Percentiles rank a stretch among this genome's conserved stretches.
Evolutionary conservation across 1,140 invertebrate genomes (phyloP).

Genomic region (Drosophila grimshawi): DNA sequence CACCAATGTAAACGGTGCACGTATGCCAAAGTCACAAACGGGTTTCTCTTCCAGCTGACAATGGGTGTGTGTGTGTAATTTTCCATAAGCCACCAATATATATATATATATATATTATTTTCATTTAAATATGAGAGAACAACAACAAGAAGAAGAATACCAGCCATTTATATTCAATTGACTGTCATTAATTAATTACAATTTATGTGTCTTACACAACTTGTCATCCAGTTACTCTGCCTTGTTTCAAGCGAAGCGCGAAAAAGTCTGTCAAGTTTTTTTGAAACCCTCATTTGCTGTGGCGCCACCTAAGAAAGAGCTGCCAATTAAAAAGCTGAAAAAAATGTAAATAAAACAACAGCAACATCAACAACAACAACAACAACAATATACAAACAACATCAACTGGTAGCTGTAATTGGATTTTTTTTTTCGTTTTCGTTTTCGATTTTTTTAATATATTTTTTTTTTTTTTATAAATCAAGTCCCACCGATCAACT

Average conservation of each 20-base stretch:
- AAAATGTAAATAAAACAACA: constrained; percentile 3
- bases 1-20: constrained; percentile 34
- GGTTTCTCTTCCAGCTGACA: constrained; percentile 40
- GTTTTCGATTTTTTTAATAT: background rate
- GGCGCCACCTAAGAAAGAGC: constrained; percentile 35
- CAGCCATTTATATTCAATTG: constrained; percentile 27
- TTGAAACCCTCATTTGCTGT: constrained; percentile 25
- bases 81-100: constrained; percentile 25
- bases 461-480: background rate
- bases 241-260: constrained; percentile 24
- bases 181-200: constrained; percentile 36
- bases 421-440: constrained; percentile 4
- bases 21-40: constrained; percentile 64
- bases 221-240: constrained; percentile 20
- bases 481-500: background rate
- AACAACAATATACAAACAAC: constrained; percentile 2
- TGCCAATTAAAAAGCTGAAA: constrained; percentile 41
- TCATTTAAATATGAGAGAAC: background rate
- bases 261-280: constrained; percentile 36
- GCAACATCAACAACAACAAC: constrained; percentile 25
- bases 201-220: constrained; percentile 21
- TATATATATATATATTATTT: background rate
- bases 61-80: constrained; percentile 34
- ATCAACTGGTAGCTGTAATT: constrained; percentile 30
- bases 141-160: background rate